phyloP scores from a whole-genome alignment of 1,140 invertebrate species.

The Drosophila teissieri region DNA sequence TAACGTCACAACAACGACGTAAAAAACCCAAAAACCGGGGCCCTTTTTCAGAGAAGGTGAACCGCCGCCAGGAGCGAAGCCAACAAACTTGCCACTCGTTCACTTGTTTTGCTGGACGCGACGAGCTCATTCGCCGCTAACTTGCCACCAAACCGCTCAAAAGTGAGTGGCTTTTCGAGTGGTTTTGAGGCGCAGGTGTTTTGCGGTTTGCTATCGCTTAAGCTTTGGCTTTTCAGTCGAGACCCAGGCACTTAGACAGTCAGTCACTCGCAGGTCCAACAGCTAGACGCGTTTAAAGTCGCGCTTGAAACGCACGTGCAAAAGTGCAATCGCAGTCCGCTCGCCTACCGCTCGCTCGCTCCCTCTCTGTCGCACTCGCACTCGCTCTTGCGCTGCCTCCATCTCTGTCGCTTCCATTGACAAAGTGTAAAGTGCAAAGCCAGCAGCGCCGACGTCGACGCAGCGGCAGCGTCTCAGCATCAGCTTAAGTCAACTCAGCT shows the following conservation, averaged over 20 bases:
- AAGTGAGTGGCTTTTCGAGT: conserved; percentile 27
- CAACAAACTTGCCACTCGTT: conserved; percentile 62
- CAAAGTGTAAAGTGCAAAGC: conserved; percentile 81
- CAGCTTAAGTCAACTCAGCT: conserved; percentile 31
- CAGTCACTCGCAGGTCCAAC: conserved; percentile 47
- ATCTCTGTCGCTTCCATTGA: conserved; percentile 34
- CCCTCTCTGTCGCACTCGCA: conserved; percentile 11
- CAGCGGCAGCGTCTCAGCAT: conserved; percentile 31
- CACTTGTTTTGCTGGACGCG: conserved; percentile 40
- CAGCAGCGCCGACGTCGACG: conserved; percentile 36
- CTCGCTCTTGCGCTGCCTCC: conserved; percentile 2
- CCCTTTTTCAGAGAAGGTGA: conserved; percentile 66
- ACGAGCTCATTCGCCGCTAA: conserved; percentile 55
- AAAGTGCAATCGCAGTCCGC: conserved; percentile 53
- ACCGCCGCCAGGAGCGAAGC: conserved; percentile 68
- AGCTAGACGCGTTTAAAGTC: conserved; percentile 29
- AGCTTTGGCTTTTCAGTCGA: conserved; percentile 54
- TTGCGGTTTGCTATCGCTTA: conserved; percentile 33
- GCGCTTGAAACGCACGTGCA: conserved; percentile 58
- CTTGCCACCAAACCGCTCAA: conserved; percentile 21
- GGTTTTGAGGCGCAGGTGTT: conserved; percentile 25
- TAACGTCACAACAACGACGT: conserved; percentile 55
- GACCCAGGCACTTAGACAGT: conserved; percentile 46
- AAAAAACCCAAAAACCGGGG: conserved; percentile 44
- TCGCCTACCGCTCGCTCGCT: conserved; percentile 5